Percentiles rank a stretch among this genome's conserved stretches.
phyloP scores from a whole-genome alignment of 2,888 invertebrate species.

The Cosmia trapezina region DNA sequence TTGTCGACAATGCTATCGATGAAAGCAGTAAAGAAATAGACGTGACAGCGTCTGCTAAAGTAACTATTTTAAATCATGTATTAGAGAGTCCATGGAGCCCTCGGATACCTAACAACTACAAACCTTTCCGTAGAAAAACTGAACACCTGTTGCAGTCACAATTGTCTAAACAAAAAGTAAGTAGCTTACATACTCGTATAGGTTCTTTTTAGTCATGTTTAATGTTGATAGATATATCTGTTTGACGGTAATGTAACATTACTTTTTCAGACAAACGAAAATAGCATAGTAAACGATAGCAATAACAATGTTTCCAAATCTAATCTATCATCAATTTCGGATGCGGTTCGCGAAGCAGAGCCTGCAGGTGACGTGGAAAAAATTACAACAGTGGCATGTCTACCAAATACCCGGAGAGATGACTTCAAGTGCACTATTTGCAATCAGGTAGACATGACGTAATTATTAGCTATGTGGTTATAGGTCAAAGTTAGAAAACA shows the following conservation, averaged over 20 bases:
- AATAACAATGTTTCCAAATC: conserved; percentile 75
- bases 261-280: conserved; percentile 67
- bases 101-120: conserved; percentile 79
- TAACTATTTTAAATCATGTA: conserved; percentile 87
- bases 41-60: conserved; percentile 56
- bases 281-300: conserved; percentile 67
- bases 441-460: conserved; percentile 71
- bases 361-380: conserved; percentile 38
- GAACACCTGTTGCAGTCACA: conserved; percentile 18
- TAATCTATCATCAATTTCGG: conserved; percentile 6
- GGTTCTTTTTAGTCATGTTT: background rate
- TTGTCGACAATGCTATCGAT: conserved; percentile 9
- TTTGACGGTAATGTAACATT: conserved; percentile 13
- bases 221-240: background rate
- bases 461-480: background rate
- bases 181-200: conserved; percentile 23
- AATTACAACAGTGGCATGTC: conserved; percentile 12
- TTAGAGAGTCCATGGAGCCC: conserved; percentile 91
- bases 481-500: conserved; percentile 1
- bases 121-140: conserved; percentile 78
- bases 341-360: conserved; percentile 30
- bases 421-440: conserved; percentile 76
- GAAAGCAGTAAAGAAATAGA: conserved; percentile 40
- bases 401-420: conserved; percentile 44
- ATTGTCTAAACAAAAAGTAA: conserved; percentile 62